These are phyloP conservation scores for Podocnemis expansa DNA, from an alignment of 2,113 vertebrate species.

Conservation along the genomic window DNA sequence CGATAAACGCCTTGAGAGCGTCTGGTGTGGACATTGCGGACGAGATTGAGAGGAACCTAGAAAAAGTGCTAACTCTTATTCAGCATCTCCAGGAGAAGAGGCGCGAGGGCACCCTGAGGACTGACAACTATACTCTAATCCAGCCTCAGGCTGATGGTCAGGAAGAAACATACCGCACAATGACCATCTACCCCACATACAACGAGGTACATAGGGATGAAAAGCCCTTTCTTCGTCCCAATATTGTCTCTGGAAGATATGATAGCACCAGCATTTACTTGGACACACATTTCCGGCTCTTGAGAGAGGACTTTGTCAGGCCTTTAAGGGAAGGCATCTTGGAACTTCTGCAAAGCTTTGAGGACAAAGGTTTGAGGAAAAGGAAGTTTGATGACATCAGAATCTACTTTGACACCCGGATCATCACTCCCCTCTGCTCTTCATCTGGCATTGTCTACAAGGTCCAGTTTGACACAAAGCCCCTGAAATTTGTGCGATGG, in stretches of 20 bases:
- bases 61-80: constrained; percentile 78
- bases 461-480: constrained; percentile 86
- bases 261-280: constrained; percentile 85
- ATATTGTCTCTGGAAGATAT: constrained; percentile 83
- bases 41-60: constrained; percentile 79
- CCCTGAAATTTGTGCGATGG: constrained; percentile 89
- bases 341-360: constrained; percentile 80
- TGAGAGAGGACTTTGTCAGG: constrained; percentile 93
- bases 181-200: constrained; percentile 87
- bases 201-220: constrained; percentile 83
- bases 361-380: constrained; percentile 73
- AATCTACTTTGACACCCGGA: constrained; percentile 84
- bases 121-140: constrained; percentile 81
- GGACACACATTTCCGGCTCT: constrained; percentile 94
- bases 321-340: constrained; percentile 90
- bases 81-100: constrained; percentile 85
- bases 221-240: constrained; percentile 88
- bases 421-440: constrained; percentile 83
- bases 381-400: constrained; percentile 89
- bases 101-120: constrained; percentile 85
- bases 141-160: constrained; percentile 54
- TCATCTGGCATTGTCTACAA: constrained; percentile 83
- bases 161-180: constrained; percentile 79
- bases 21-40: constrained; percentile 81
- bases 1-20: constrained; percentile 82